Percentiles rank a stretch among this genome's conserved stretches.
Evolutionary conservation across 2,888 invertebrate species (phyloP).

Genomic region (Podabrus alpinus): DNA sequence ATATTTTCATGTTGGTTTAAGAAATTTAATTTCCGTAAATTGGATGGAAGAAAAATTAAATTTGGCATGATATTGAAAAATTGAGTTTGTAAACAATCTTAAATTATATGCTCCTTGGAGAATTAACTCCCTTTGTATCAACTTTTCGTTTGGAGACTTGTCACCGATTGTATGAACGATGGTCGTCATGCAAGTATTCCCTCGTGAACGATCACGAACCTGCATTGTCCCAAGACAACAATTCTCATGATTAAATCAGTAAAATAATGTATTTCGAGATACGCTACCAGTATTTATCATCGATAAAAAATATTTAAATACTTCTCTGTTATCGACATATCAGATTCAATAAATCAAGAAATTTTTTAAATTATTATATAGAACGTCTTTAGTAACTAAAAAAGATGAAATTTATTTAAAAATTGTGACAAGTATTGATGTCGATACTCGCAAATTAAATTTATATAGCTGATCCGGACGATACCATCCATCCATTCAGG

Average conservation of each 20-base stretch:
- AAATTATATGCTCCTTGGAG: background rate
- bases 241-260: slow-evolving; percentile 32
- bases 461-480: background rate
- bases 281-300: slow-evolving; percentile 12
- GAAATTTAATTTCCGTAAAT: background rate
- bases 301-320: background rate
- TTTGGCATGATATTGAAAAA: background rate
- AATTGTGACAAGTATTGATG: slow-evolving; percentile 1
- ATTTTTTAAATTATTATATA: background rate
- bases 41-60: background rate
- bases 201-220: slow-evolving; percentile 28
- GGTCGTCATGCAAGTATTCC: slow-evolving; percentile 25
- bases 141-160: slow-evolving; percentile 10
- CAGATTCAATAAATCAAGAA: background rate
- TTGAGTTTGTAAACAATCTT: background rate
- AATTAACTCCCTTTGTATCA: background rate
- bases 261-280: slow-evolving; percentile 27
- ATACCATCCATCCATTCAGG: background rate
- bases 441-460: background rate
- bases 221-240: slow-evolving; percentile 28
- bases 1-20: too few species aligned
- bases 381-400: background rate
- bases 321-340: background rate
- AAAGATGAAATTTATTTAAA: background rate
- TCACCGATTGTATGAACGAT: slow-evolving; percentile 26